Conservation (phyloP, 2,888 invertebrate genomes). For the Pecten maximus region DNA sequence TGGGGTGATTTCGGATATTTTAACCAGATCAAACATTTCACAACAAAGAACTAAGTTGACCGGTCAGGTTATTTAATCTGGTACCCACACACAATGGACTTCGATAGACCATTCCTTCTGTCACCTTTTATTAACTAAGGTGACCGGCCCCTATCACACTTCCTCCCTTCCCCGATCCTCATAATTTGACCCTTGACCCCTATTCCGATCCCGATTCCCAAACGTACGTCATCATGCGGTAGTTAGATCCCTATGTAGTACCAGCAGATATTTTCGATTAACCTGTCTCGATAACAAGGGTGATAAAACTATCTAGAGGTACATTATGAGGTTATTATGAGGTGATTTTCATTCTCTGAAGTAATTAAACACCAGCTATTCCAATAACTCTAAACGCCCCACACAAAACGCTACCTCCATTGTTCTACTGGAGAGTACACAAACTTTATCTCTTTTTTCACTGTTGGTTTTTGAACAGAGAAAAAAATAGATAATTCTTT, state of each 20-base stretch:
- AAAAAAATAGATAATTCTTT: not conserved
- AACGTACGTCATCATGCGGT: not conserved
- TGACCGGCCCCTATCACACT: not conserved
- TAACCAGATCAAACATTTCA: not conserved
- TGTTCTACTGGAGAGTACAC: not conserved
- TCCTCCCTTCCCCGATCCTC: not conserved
- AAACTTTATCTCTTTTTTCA: not conserved
- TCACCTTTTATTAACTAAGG: no score
- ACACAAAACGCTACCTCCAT: not conserved
- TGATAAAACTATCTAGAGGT: not conserved
- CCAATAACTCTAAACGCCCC: not conserved
- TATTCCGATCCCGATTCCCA: not conserved
- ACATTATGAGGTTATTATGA: not conserved
- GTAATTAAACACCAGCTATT: not conserved
- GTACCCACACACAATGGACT: no score
- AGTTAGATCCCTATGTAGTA: not conserved
- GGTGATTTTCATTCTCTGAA: not conserved
- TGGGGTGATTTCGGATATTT: not conserved
- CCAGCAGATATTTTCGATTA: conserved; percentile 21
- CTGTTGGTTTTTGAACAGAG: not conserved
- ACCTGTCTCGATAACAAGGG: not conserved
- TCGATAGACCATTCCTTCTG: no score
- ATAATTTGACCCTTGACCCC: not conserved
- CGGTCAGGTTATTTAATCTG: no score
- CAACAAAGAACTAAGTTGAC: not conserved